These are phyloP conservation scores for Micoletzkya japonica DNA, from an alignment of 2,888 invertebrate species.

Conservation along the genomic window DNA sequence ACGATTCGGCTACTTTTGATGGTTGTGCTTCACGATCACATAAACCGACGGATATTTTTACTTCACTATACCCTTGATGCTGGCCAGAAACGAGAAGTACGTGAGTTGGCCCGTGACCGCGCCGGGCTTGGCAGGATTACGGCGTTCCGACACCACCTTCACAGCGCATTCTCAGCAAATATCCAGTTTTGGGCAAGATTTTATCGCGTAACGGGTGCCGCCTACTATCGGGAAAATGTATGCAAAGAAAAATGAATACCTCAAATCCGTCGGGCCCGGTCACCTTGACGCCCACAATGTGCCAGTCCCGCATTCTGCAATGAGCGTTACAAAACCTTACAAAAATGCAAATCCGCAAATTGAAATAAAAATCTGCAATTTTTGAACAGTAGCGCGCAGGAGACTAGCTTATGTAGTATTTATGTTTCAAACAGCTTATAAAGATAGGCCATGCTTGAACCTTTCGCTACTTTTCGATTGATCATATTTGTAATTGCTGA, in stretches of 20 bases:
- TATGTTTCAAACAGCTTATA: too few species aligned
- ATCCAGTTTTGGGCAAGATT: background rate
- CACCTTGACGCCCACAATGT: conserved; percentile 67
- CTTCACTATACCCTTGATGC: conserved; percentile 63
- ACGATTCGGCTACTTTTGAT: background rate
- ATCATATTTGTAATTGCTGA: too few species aligned
- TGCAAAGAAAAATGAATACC: conserved; percentile 8
- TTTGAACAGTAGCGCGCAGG: too few species aligned
- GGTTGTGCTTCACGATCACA: background rate
- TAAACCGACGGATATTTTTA: background rate
- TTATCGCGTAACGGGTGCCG: conserved; percentile 32
- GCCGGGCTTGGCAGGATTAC: conserved; percentile 69
- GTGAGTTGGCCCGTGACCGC: conserved; percentile 70
- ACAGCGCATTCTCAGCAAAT: too few species aligned
- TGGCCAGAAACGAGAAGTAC: conserved; percentile 68
- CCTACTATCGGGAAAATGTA: background rate
- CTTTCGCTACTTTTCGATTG: too few species aligned
- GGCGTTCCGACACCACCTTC: conserved; percentile 65
- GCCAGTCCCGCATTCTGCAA: conserved; percentile 67
- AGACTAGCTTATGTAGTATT: too few species aligned
- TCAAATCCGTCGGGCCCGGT: conserved; percentile 47
- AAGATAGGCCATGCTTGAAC: too few species aligned
- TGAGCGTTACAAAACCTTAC: background rate
- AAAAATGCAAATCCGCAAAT: too few species aligned
- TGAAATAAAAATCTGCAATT: too few species aligned